These are phyloP conservation scores for Limonius californicus DNA, from an alignment of 1,140 invertebrate species.

Conservation along the genomic window DNA sequence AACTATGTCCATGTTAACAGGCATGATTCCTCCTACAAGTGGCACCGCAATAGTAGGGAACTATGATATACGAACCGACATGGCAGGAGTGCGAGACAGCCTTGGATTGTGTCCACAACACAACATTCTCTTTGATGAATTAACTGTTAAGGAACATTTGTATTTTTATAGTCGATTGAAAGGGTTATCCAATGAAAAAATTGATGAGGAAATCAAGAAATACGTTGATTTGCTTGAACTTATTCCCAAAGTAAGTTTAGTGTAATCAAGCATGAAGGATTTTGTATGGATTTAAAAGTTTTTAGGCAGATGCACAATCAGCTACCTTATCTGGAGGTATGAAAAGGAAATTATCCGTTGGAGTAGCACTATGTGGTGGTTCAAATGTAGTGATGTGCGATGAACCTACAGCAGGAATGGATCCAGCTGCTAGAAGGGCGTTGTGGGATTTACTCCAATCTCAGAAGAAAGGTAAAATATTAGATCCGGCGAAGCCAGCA, in stretches of 20 bases:
- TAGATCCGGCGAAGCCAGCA: background rate
- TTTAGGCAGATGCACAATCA: conserved; percentile 50
- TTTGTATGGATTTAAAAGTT: conserved; percentile 16
- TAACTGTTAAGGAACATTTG: conserved; percentile 88
- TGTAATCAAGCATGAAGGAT: no score
- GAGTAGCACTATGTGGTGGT: conserved; percentile 70
- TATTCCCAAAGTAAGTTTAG: conserved; percentile 49
- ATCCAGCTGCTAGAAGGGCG: conserved; percentile 83
- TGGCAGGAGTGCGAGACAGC: conserved; percentile 59
- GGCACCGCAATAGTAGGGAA: conserved; percentile 68
- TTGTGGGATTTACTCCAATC: conserved; percentile 81
- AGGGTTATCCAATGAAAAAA: conserved; percentile 59
- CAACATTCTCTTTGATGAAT: conserved; percentile 86
- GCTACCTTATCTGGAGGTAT: conserved; percentile 75
- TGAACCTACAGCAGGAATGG: conserved; percentile 94
- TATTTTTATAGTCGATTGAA: conserved; percentile 78
- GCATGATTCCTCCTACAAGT: conserved; percentile 59
- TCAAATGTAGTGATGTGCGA: conserved; percentile 77
- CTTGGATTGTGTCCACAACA: conserved; percentile 92
- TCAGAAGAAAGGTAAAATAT: conserved; percentile 51
- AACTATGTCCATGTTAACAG: conserved; percentile 78
- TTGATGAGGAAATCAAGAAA: conserved; percentile 54
- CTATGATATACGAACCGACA: conserved; percentile 60
- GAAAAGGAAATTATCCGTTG: conserved; percentile 77
- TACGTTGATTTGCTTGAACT: conserved; percentile 67